Evolutionary conservation across 2,113 vertebrate genomes (phyloP), one percentile per base, ranked within the genome.

Genomic region (Toxostoma redivivum): DNA sequence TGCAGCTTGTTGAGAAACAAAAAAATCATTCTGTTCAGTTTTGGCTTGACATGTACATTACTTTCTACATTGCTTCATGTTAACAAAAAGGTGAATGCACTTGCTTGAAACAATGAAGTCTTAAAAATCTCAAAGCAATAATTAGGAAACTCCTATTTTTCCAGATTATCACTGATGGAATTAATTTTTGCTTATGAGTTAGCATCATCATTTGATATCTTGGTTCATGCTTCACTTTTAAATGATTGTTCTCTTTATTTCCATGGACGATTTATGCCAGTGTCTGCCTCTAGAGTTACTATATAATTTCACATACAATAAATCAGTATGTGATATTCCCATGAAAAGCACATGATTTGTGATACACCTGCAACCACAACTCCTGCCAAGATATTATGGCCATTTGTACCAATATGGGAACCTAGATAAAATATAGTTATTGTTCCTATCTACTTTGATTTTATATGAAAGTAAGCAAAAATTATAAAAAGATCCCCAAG

Each of bases 1-100:
- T 3, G 57, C 44, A 67, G 61, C 70, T 90, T 81, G n/a, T 35
- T 60, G 51, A 79, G 71, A 91, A 92, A 74, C 50, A 92, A 82
- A 86, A 86, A 69, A 50, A 47, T 20, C 33, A 65, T 40, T 78
- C 44, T 60, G 5, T 48, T 76, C 85, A 60, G 31, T 45, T 70
- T 66, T 66, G 54, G 40, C 73, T 83, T 80, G 71, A 81, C 47
- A 27, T 19, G 62, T 15, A n/a, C 30, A 25, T 58, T 51, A 44
- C 57, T 76, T 67, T 64, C 74, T 44, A 56, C 13, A 30, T 21
- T 56, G 57, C 33, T 93, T 91, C 40, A 28, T 40, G n/a, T 37
- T 85, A 67, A 33, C 54, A 71, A 56, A 86, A 64, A 72, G n/a
- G 44, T 91, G 45, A 91, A 81, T 22, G 33, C 11, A 35, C 15